Evolutionary conservation across 1,140 invertebrate species (phyloP).

Genomic region (Ceratina japonica): DNA sequence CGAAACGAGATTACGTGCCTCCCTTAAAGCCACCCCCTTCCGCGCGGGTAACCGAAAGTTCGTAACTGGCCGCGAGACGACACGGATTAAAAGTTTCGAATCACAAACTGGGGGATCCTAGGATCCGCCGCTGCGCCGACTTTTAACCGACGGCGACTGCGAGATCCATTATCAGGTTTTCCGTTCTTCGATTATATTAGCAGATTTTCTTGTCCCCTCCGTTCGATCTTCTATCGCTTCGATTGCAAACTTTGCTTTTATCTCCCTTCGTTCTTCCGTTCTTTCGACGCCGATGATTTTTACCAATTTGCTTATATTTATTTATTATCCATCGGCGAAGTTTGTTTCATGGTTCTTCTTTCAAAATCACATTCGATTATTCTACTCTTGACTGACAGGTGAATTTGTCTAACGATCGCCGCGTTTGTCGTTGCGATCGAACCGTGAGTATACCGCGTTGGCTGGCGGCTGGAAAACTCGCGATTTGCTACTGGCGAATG

Average conservation of each 20-base stretch:
- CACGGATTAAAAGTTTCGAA: slow-evolving; percentile 37
- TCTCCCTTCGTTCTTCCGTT: no score
- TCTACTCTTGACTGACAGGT: no score
- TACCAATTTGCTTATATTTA: no score
- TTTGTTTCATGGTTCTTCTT: no score
- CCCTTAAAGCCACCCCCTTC: slow-evolving; percentile 10
- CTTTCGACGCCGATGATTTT: no score
- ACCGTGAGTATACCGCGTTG: slow-evolving; percentile 13
- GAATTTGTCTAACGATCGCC: background rate
- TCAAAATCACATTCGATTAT: no score
- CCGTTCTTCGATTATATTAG: background rate
- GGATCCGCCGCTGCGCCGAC: background rate
- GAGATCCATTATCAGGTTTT: background rate
- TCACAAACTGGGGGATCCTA: background rate
- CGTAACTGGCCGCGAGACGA: slow-evolving; percentile 42
- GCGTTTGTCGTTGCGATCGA: background rate
- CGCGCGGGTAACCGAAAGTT: slow-evolving; percentile 8
- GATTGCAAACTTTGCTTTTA: no score
- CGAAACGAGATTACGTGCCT: slow-evolving; percentile 41
- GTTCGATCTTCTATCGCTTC: no score
- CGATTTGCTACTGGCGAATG: slow-evolving; percentile 59
- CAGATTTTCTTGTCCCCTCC: no score
- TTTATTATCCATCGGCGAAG: no score
- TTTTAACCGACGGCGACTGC: background rate
- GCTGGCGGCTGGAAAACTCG: slow-evolving; percentile 59